Conservation (phyloP, 2,797 vertebrate genomes). For the Enteromius unitaeniatus region DNA sequence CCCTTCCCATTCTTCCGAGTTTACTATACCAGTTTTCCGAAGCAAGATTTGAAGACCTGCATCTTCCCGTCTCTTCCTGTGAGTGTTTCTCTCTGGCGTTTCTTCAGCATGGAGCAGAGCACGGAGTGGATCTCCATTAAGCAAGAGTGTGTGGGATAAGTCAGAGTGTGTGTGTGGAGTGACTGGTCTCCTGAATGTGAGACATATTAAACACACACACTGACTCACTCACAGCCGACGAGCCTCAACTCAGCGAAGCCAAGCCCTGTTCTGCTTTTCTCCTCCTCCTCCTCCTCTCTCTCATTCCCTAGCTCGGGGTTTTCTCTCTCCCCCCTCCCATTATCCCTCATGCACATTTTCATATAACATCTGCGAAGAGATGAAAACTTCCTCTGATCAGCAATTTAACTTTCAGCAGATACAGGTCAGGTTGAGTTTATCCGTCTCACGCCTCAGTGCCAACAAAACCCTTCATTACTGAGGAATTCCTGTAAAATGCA, state of each 20-base stretch:
- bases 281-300: conserved; percentile 40
- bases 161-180: conserved; percentile 30
- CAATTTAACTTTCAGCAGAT: conserved; percentile 61
- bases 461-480: conserved; percentile 74
- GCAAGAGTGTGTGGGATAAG: conserved; percentile 39
- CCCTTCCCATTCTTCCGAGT: background rate
- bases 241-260: conserved; percentile 56
- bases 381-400: conserved; percentile 48
- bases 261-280: conserved; percentile 48
- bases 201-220: conserved; percentile 48
- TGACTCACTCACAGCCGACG: conserved; percentile 54
- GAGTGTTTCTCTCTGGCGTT: conserved; percentile 12
- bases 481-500: conserved; percentile 79
- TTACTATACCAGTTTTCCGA: conserved; percentile 62
- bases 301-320: conserved; percentile 34
- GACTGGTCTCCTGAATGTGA: conserved; percentile 53
- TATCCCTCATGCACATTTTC: conserved; percentile 21
- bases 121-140: conserved; percentile 55
- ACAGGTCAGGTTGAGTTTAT: conserved; percentile 58
- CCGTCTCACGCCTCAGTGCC: conserved; percentile 53
- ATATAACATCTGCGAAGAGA: conserved; percentile 4
- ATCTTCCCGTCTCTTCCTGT: conserved; percentile 48
- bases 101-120: conserved; percentile 33
- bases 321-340: background rate
- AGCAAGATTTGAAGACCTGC: conserved; percentile 66